A percentile compares a stretch with the other conserved stretches of the same genome.
phyloP scores from a whole-genome alignment of 1,140 invertebrate species.

The Ditylenchus dipsaci region DNA sequence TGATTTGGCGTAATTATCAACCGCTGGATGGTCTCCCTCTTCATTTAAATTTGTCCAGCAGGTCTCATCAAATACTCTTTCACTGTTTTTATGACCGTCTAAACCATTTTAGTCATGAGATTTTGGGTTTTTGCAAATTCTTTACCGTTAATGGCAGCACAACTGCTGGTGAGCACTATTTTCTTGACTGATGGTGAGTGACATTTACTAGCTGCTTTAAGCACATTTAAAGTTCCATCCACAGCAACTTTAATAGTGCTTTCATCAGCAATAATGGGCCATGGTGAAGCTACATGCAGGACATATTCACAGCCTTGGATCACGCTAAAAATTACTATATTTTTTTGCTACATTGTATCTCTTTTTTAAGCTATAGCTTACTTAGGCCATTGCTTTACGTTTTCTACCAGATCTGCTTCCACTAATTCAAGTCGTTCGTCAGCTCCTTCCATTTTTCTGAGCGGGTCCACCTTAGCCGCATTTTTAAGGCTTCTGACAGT shows the following conservation, averaged over 20 bases:
- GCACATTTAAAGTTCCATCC: constrained; percentile 64
- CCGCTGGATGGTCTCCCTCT: constrained; percentile 51
- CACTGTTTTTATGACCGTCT: constrained; percentile 55
- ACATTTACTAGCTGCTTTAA: constrained; percentile 61
- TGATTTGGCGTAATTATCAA: constrained; percentile 61
- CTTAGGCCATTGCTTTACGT: constrained; percentile 25
- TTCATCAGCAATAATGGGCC: constrained; percentile 61
- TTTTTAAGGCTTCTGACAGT: constrained; percentile 63
- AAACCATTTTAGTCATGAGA: constrained; percentile 13
- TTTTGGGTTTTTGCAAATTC: neutral
- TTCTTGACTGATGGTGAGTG: constrained; percentile 61
- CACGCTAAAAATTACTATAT: constrained; percentile 59
- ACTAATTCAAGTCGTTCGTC: constrained; percentile 61
- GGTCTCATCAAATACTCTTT: constrained; percentile 61
- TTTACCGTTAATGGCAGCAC: constrained; percentile 62
- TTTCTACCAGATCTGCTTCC: constrained; percentile 59
- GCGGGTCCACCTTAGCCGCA: constrained; percentile 59
- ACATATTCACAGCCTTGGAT: constrained; percentile 63
- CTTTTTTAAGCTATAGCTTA: constrained; percentile 3
- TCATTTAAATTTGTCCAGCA: constrained; percentile 61
- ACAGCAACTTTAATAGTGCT: constrained; percentile 63
- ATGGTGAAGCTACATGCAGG: constrained; percentile 65
- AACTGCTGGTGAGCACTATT: constrained; percentile 65
- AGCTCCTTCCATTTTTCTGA: constrained; percentile 57
- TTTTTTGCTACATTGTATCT: no score